A percentile compares a stretch with the other conserved stretches of the same genome.
Evolutionary conservation across 2,888 invertebrate genomes (phyloP).

Genomic region (Horisme vitalbata): DNA sequence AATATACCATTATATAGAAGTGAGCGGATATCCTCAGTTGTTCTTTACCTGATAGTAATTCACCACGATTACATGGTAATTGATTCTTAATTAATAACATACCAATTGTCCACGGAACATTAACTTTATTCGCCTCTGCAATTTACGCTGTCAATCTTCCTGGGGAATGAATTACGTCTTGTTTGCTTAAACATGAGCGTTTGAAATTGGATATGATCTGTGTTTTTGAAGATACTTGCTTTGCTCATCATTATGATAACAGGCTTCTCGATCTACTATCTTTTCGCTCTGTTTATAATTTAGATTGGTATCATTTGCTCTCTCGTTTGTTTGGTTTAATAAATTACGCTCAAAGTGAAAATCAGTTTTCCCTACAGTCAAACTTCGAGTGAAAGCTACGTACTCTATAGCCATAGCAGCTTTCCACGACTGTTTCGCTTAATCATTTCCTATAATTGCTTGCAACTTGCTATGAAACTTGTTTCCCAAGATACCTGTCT

Average conservation of each 20-base stretch:
- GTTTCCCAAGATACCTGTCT: constrained; percentile 25
- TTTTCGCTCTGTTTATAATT: too few relatives aligned
- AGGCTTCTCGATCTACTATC: too few relatives aligned
- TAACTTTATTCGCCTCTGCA: constrained; percentile 20
- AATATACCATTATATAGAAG: background rate
- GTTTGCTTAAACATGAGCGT: too few relatives aligned
- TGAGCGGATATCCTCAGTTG: constrained; percentile 30
- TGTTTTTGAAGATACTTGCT: too few relatives aligned
- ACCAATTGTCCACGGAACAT: constrained; percentile 24
- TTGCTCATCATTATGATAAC: too few relatives aligned
- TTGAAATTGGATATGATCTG: too few relatives aligned
- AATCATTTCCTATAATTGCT: constrained; percentile 35
- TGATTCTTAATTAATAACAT: constrained; percentile 17
- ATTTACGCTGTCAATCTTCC: constrained; percentile 16
- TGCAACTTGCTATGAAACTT: constrained; percentile 31
- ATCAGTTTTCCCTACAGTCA: constrained; percentile 14
- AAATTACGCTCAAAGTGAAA: background rate
- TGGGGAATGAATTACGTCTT: constrained; percentile 1
- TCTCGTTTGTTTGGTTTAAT: background rate
- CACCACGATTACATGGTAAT: constrained; percentile 15
- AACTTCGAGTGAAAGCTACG: constrained; percentile 26
- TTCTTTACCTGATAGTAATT: constrained; percentile 26
- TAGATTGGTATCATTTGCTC: background rate
- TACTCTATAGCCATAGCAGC: constrained; percentile 21
- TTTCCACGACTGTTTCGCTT: constrained; percentile 37